phyloP scores from a whole-genome alignment of 2,113 vertebrate species.

The Ranitomeya imitator region DNA sequence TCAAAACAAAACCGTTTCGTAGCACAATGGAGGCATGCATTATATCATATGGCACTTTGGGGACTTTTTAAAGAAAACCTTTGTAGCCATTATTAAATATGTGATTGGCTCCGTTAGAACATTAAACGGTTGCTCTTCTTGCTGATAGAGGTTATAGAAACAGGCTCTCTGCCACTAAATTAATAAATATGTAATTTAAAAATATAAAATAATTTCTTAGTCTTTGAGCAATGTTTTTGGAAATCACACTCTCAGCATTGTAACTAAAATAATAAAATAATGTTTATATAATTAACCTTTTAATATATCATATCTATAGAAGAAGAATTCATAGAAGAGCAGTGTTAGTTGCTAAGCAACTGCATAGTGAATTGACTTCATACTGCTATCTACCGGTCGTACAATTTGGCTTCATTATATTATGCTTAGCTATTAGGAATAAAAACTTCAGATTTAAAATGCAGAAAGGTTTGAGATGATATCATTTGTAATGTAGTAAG shows the following conservation, averaged over 20 bases:
- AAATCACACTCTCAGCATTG: neutral
- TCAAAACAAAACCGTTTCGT: too few relatives aligned
- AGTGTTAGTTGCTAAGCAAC: slow-evolving; percentile 15
- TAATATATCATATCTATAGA: slow-evolving; percentile 7
- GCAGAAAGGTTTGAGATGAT: neutral
- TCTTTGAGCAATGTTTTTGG: neutral
- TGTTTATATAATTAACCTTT: neutral
- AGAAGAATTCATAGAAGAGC: neutral
- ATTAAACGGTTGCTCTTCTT: neutral
- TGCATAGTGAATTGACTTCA: neutral
- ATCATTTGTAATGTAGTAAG: neutral
- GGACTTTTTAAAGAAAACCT: too few relatives aligned
- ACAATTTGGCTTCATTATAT: slow-evolving; percentile 3
- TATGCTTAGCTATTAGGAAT: slow-evolving; percentile 4
- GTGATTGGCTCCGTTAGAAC: neutral
- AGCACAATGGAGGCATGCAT: too few relatives aligned
- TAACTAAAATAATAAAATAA: neutral
- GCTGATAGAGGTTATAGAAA: neutral
- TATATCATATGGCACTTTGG: too few relatives aligned
- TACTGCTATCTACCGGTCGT: neutral
- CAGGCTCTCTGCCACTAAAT: neutral
- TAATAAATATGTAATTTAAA: neutral
- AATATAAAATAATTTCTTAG: neutral
- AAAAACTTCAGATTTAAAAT: neutral
- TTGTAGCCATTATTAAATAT: too few relatives aligned